Base-by-base conservation (phyloP, 1,140 invertebrate species). In the Heliothis subflexa region DNA sequence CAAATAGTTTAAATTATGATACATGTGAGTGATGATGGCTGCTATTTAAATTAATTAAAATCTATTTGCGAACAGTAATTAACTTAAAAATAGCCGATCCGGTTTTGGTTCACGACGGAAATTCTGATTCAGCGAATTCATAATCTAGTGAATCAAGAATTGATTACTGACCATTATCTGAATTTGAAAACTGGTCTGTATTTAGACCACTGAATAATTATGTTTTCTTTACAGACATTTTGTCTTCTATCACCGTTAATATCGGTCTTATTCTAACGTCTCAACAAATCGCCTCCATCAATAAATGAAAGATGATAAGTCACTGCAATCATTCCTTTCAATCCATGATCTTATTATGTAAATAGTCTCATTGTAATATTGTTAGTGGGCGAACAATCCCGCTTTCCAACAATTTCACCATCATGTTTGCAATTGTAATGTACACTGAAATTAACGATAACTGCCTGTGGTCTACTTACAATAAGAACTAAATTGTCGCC, bases 321-420 rank as follows among this genome's bases (percentile, higher is more conserved):
- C 28, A 50, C 47, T n/a, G 7, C 62, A n/a, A 70, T 50, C 47
- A 72, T 18, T 72, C 16, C 33, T 47, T 52, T 64, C 49, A 33
- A 75, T 75, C 72, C 33, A 12, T 18, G 16, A 57, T 57, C 57
- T 18, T 21, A 75, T 64, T 75, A 64, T 75, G 73, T 57, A 62
- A 75, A 75, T 75, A 75, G 57, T 64, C 57, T 62, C 47, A 64
- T 75, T 75, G 57, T 75, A 18, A 61, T 74, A 59, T 74, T 59
- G 12, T 16, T 33, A 61, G 73, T 75, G 57, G 73, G 73, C 59
- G 59, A 59, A 50, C 54, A 16, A 75, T 49, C 33, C 18, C 49
- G 47, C 73, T 75, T 75, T 75, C 73, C 73, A 52, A 62, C 47
- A 75, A 75, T 75, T 64, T 75, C 73, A 62, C 73, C 47, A 75